Evolutionary conservation across 53 echinoderm and acorn worm genomes (phyloP), one percentile per base, ranked within the genome.

Genomic region (Echinometra lucunter): DNA sequence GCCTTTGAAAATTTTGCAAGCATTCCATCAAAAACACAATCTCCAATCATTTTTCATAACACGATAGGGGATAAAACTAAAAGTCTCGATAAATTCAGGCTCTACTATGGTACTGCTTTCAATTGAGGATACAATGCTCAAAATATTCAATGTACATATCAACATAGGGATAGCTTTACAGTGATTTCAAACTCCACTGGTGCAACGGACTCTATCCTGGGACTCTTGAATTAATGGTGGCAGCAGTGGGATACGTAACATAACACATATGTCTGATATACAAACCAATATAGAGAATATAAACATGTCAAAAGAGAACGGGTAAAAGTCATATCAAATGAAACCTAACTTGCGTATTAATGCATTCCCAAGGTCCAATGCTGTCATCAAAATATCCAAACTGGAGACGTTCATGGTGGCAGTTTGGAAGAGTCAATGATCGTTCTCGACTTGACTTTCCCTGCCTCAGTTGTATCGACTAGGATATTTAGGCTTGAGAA

Each of bases 351-450:
- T 28, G 78, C 6, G 21, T 78, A 78, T 69, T 69, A 10, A 69
- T 85, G 85, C 27, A 49, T 85, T 85, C 85, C 85, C 45, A 53
- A n/a, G 49, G n/a, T 85, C 37, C 28, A 11, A 8, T 85, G 85
- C 85, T 85, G n/a, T 85, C 85, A 85, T 85, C 85, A 49, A 12
- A 30, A 28, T 85, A 85, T 85, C 85, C 38, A 28, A 85, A 85
- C 49, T 78, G 23, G 19, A 81, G 81, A 81, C 21, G 49, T 47
- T 85, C 78, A 17, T 78, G 38, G 42, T 42, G 42, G 38, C 42
- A 35, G 18, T 38, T 78, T 42, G 19, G 42, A 42, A 42, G 42
- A 42, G 40, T 78, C 78, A 21, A 40, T 19, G 23, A 18, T 18
- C 42, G 19, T 42, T 78, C 21, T 40, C 19, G 2, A 2, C 17